A percentile compares a stretch with the other conserved stretches of the same genome.
Evolutionary conservation across 2,797 vertebrate genomes (phyloP).

Genomic region (Ambastaia sidthimunki): DNA sequence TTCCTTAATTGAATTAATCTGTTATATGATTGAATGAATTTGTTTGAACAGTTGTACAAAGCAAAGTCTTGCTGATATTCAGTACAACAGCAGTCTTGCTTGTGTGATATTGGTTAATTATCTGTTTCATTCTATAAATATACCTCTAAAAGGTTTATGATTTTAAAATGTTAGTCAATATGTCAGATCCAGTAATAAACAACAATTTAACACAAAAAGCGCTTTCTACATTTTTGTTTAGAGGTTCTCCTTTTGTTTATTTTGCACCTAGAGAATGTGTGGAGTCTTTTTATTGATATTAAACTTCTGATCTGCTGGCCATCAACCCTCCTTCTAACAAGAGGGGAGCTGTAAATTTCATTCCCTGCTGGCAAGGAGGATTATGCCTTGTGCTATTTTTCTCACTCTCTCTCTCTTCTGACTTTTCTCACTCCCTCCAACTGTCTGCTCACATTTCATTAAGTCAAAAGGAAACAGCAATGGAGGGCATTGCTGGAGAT

Average conservation of each 20-base stretch:
- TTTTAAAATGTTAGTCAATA: no score
- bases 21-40: no score
- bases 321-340: constrained; percentile 22
- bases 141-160: no score
- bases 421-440: constrained; percentile 61
- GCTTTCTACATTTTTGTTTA: not conserved
- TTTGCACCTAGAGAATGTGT: constrained; percentile 30
- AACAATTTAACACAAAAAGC: not conserved
- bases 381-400: constrained; percentile 51
- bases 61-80: no score
- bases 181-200: no score
- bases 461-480: constrained; percentile 72
- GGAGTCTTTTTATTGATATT: constrained; percentile 5
- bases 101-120: no score
- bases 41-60: no score
- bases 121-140: no score
- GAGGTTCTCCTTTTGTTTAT: constrained; percentile 7
- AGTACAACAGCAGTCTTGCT: no score
- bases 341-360: constrained; percentile 37
- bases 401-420: constrained; percentile 52
- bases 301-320: constrained; percentile 26
- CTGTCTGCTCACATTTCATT: constrained; percentile 82
- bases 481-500: constrained; percentile 77
- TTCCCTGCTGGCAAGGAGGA: constrained; percentile 60
- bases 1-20: no score